A percentile compares a stretch with the other conserved stretches of the same genome.
Evolutionary conservation across 1,140 invertebrate genomes (phyloP).

Genomic region (Tetramorium simillimum): DNA sequence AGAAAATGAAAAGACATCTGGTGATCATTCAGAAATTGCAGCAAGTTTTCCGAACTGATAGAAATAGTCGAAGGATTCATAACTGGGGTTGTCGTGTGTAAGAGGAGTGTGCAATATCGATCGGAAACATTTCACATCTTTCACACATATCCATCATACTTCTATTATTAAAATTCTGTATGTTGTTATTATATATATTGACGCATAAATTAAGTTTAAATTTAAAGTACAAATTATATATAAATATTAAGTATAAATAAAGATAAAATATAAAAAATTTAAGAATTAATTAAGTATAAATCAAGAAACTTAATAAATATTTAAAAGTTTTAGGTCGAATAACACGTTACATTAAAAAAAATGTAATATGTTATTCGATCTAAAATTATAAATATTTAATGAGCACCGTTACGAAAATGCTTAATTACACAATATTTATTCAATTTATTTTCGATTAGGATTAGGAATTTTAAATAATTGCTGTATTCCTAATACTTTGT

Average conservation of each 20-base stretch:
- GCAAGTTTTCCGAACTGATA: constrained; percentile 18
- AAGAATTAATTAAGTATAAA: background rate
- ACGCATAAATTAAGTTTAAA: too few species aligned
- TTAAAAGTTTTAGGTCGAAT: background rate
- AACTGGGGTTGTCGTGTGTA: constrained; percentile 34
- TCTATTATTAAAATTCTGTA: background rate
- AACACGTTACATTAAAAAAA: background rate
- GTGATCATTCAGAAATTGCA: background rate
- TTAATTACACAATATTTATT: background rate
- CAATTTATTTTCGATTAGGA: background rate
- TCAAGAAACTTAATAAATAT: background rate
- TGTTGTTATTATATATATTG: too few species aligned
- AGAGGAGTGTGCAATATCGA: constrained; percentile 54
- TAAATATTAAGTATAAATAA: too few species aligned
- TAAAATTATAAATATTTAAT: too few species aligned
- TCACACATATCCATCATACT: background rate
- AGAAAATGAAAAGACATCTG: constrained; percentile 1
- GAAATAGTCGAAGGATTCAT: constrained; percentile 49
- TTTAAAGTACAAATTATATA: too few species aligned
- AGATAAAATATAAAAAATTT: too few species aligned
- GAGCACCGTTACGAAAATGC: background rate
- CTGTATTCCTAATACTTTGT: background rate
- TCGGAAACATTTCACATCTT: constrained; percentile 27
- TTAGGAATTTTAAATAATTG: background rate
- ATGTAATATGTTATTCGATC: background rate